A percentile compares a stretch with the other conserved stretches of the same genome.
Conservation (phyloP, 2,888 invertebrate species). For the Cactoblastis cactorum region DNA sequence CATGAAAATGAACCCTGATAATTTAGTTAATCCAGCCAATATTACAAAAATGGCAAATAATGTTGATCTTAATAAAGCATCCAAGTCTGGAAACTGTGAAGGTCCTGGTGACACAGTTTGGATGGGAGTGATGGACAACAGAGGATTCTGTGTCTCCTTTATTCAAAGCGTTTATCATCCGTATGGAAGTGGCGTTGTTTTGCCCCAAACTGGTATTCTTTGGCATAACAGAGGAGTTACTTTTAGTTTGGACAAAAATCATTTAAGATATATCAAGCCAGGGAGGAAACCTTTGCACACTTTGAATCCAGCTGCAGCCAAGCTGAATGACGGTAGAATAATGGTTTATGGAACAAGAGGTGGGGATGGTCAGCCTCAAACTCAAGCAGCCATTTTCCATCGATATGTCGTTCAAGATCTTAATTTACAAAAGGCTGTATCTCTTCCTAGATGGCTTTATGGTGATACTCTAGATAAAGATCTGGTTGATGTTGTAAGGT, state of each 20-base stretch:
- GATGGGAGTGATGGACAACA: conserved; percentile 67
- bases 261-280: conserved; percentile 49
- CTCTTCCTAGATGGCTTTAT: conserved; percentile 60
- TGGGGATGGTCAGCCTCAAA: conserved; percentile 67
- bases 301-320: conserved; percentile 60
- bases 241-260: conserved; percentile 45
- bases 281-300: conserved; percentile 68
- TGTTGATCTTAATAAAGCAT: conserved; percentile 40
- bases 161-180: conserved; percentile 61
- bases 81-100: conserved; percentile 35
- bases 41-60: conserved; percentile 48
- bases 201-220: conserved; percentile 62
- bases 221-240: conserved; percentile 64
- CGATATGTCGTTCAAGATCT: conserved; percentile 58
- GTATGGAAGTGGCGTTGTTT: conserved; percentile 59
- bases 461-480: conserved; percentile 39
- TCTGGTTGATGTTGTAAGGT: conserved; percentile 32
- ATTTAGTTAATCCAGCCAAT: conserved; percentile 38
- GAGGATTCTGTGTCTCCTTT: conserved; percentile 67
- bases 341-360: conserved; percentile 65
- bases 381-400: conserved; percentile 67
- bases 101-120: conserved; percentile 65
- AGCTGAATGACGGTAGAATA: conserved; percentile 57
- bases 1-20: conserved; percentile 51
- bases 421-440: conserved; percentile 48